A percentile compares a stretch with the other conserved stretches of the same genome.
Conservation (phyloP, 2,888 invertebrate species). For the Drosophila tanythrix region DNA sequence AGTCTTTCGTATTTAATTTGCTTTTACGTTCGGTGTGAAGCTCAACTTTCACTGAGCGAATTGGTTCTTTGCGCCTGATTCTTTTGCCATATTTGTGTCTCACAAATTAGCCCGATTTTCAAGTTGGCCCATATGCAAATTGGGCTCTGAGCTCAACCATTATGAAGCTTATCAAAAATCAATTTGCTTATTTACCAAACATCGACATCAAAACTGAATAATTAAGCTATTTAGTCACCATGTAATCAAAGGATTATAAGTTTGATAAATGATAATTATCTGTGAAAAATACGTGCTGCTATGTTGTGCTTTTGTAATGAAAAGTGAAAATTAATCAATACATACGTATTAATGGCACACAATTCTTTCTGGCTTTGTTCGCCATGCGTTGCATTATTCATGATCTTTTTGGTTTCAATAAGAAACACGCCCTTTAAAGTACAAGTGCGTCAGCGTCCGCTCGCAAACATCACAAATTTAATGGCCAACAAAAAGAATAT, state of each 20-base stretch:
- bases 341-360: conserved; percentile 4
- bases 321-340: conserved; percentile 63
- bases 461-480: conserved; percentile 22
- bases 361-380: background rate
- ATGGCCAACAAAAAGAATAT: conserved; percentile 19
- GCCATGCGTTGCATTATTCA: conserved; percentile 63
- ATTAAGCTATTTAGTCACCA: background rate
- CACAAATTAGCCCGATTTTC: conserved; percentile 40
- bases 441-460: conserved; percentile 50
- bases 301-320: conserved; percentile 36
- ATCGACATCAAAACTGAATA: conserved; percentile 6
- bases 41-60: conserved; percentile 71
- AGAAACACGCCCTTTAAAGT: conserved; percentile 54
- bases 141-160: background rate
- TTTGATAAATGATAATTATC: background rate
- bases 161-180: conserved; percentile 22
- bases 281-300: conserved; percentile 23
- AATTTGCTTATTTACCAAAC: conserved; percentile 19
- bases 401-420: conserved; percentile 21
- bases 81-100: conserved; percentile 26
- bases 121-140: conserved; percentile 57
- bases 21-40: conserved; percentile 12
- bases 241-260: background rate
- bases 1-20: conserved; percentile 67
- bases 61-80: conserved; percentile 46